Base-by-base conservation (phyloP, 2,797 vertebrate species). In the Sebastes goodei region DNA sequence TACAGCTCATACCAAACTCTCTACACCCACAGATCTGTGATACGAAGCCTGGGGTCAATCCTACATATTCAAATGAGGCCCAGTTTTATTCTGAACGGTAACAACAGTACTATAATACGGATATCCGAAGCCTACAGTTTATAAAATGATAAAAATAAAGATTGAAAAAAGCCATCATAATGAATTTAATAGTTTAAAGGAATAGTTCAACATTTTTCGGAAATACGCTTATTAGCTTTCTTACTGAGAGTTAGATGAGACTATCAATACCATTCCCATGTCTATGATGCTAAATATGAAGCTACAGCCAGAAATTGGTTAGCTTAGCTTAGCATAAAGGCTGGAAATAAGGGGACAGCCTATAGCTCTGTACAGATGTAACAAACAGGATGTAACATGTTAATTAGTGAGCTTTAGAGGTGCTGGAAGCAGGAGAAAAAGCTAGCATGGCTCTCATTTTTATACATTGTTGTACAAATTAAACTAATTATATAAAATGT, bases 1-100 rank as follows among this genome's bases (percentile, higher is more conserved):
- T 23, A 68, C 38, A 46, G 55, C 73, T 90, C 69, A 70, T 12
- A 70, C 69, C 30, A 60, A 67, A 63, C 73, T 53, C 73, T 53
- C 32, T 46, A 35, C 29, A 20, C 72, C 35, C 46, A 76, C 46
- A 38, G 15, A 81, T 33, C 30, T 38, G 15, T 2, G 64, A 30
- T 23, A 46, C 10, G 29, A 71, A 64, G 11, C 17, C 20, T 63
- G 23, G 17, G 8, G 23, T 67, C n/a, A 29, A 11, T 53, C 21
- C 12, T 20, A 12, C 9, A 70, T 14, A 20, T 33, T 32, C 0
- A 29, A 32, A 57, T 2, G 1, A 21, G 11, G 12, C 27, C 4
- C n/a, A 25, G 29, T 46, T 64, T 20, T 7, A 70, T 64, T 56
- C 4, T 35, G 29, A 70, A 35, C 3, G 6, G 27, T 56, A 6